A percentile compares a stretch with the other conserved stretches of the same genome.
phyloP scores from a whole-genome alignment of 2,888 invertebrate genomes.

The Graphium colonna region DNA sequence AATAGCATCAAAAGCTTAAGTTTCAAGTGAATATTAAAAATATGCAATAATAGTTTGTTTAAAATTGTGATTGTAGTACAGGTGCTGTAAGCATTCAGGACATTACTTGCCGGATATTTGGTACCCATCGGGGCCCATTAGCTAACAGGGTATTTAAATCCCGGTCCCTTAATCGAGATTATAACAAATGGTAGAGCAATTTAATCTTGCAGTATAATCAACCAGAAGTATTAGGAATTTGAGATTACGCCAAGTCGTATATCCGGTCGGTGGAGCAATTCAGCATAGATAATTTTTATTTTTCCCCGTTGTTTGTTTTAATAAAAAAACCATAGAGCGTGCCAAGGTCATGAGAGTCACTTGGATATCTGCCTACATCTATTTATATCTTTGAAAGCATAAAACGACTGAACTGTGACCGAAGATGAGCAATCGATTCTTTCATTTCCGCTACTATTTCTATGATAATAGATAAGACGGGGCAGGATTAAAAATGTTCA shows the following conservation, averaged over 20 bases:
- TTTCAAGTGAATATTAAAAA: no score
- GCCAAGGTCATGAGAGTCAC: slow-evolving; percentile 1
- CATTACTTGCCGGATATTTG: slow-evolving; percentile 13
- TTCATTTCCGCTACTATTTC: slow-evolving; percentile 13
- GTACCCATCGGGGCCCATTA: slow-evolving; percentile 5
- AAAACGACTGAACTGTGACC: slow-evolving; percentile 15
- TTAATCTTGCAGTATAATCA: background rate
- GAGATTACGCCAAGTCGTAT: slow-evolving; percentile 4
- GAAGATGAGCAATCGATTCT: slow-evolving; percentile 18
- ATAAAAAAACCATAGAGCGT: background rate
- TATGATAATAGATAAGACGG: slow-evolving; percentile 11
- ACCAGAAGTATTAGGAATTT: background rate
- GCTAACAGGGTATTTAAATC: slow-evolving; percentile 8
- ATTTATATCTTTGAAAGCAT: slow-evolving; percentile 3
- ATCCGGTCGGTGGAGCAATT: background rate
- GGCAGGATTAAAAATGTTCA: no score
- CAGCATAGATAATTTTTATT: background rate
- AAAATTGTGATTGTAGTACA: background rate
- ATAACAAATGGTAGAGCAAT: background rate
- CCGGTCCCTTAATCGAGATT: slow-evolving; percentile 2
- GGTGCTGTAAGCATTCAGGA: background rate
- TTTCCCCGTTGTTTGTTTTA: background rate
- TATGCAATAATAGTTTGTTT: no score
- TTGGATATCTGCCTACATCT: slow-evolving; percentile 16
- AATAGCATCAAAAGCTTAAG: no score